These are phyloP conservation scores for Australoheros facetus DNA, from an alignment of 2,797 vertebrate species.

Conservation along the genomic window DNA sequence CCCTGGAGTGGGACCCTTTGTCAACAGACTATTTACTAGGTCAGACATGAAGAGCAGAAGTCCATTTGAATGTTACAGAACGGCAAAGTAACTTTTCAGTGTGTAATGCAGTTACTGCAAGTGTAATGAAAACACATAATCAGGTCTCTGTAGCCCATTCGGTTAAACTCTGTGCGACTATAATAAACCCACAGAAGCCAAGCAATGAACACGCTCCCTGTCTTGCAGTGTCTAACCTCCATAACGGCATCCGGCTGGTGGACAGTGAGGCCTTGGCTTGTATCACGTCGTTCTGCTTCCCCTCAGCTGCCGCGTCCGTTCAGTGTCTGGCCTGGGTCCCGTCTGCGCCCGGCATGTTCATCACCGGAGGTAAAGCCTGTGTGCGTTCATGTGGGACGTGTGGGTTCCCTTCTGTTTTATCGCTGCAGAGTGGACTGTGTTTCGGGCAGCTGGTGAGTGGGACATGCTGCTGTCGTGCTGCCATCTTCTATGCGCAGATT, in stretches of 20 bases:
- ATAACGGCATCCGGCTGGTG: constrained; percentile 91
- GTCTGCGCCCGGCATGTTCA: constrained; percentile 96
- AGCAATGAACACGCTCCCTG: background rate
- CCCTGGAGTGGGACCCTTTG: constrained; percentile 95
- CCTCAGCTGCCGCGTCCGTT: constrained; percentile 89
- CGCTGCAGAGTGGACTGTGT: background rate
- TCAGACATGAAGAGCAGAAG: constrained; percentile 7
- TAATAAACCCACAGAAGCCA: background rate
- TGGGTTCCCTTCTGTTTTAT: background rate
- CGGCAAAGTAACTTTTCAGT: background rate
- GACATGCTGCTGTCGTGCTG: background rate
- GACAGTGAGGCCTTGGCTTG: constrained; percentile 91
- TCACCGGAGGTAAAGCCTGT: constrained; percentile 90
- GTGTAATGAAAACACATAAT: too few species aligned
- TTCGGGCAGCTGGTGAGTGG: background rate
- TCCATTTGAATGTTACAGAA: background rate
- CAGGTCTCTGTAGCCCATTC: background rate
- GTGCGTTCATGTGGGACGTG: background rate
- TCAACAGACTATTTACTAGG: constrained; percentile 92
- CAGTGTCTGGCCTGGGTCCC: constrained; percentile 97
- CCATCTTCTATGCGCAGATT: background rate
- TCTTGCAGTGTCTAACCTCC: constrained; percentile 90
- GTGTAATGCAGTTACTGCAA: too few species aligned
- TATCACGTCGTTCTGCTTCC: constrained; percentile 91
- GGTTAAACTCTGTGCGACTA: too few species aligned